Percentiles rank a stretch among this genome's conserved stretches.
phyloP scores from a whole-genome alignment of 2,797 vertebrate genomes.

The Hydrolagus colliei region DNA sequence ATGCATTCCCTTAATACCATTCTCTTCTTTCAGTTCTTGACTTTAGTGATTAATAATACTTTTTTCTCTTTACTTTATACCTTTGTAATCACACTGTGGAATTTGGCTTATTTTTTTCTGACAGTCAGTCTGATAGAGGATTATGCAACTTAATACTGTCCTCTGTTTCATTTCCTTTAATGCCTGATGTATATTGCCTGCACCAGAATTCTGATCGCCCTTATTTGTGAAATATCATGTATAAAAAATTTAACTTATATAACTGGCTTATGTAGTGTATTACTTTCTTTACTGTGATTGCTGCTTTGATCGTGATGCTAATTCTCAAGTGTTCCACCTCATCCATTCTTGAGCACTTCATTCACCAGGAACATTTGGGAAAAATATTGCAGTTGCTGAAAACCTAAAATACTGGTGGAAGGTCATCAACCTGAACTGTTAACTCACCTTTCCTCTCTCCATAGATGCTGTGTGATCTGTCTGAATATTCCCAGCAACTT shows the following conservation, averaged over 20 bases:
- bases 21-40: too few relatives aligned
- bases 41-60: too few relatives aligned
- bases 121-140: slow-evolving; percentile 60
- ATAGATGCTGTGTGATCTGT: neutral
- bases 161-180: slow-evolving; percentile 63
- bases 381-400: neutral
- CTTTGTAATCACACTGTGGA: neutral
- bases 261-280: too few relatives aligned
- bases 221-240: slow-evolving; percentile 42
- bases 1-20: too few relatives aligned
- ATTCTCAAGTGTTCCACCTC: neutral
- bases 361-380: neutral
- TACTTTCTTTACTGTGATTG: too few relatives aligned
- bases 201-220: slow-evolving; percentile 48
- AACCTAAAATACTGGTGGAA: neutral
- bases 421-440: neutral
- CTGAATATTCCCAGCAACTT: too few relatives aligned
- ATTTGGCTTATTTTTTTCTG: slow-evolving; percentile 42
- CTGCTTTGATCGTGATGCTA: too few relatives aligned
- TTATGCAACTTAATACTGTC: slow-evolving; percentile 56
- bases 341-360: neutral
- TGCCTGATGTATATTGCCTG: slow-evolving; percentile 57
- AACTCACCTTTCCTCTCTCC: neutral
- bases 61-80: neutral
- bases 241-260: neutral